Conservation (phyloP, 2,888 invertebrate genomes). For the Agonopterix heracliana region DNA sequence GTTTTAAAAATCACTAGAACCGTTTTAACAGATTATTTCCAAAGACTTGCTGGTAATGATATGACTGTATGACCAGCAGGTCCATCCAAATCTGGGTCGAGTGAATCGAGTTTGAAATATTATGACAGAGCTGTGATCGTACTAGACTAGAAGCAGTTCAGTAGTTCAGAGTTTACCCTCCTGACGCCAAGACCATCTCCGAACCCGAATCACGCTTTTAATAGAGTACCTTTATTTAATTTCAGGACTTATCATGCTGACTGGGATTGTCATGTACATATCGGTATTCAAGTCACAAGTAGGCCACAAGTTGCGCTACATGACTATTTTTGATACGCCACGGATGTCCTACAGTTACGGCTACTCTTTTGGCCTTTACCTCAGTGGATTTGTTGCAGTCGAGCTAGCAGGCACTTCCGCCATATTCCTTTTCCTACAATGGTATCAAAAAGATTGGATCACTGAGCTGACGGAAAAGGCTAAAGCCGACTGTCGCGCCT, state of each 20-base stretch:
- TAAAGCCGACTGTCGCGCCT: constrained; percentile 64
- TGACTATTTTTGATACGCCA: constrained; percentile 85
- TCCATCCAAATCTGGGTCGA: too few relatives aligned
- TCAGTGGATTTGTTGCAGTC: constrained; percentile 88
- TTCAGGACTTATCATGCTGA: constrained; percentile 91
- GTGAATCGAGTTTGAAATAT: too few relatives aligned
- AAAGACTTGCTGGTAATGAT: too few relatives aligned
- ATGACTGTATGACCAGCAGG: too few relatives aligned
- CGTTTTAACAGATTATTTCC: too few relatives aligned
- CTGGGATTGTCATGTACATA: constrained; percentile 94
- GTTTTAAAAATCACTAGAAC: too few relatives aligned
- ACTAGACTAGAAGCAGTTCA: too few relatives aligned
- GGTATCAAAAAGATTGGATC: constrained; percentile 82
- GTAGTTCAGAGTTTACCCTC: too few relatives aligned
- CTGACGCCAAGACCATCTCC: too few relatives aligned
- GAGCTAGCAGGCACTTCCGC: constrained; percentile 91
- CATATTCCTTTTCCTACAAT: constrained; percentile 90
- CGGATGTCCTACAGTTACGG: constrained; percentile 91
- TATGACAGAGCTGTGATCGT: too few relatives aligned
- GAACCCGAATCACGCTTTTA: too few relatives aligned
- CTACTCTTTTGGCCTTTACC: constrained; percentile 90
- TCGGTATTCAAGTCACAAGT: constrained; percentile 94
- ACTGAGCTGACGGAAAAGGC: constrained; percentile 69
- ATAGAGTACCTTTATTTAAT: constrained; percentile 16
- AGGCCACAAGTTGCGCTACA: constrained; percentile 88